Conservation (phyloP, 2,113 vertebrate genomes). For the Cacatua alba region DNA sequence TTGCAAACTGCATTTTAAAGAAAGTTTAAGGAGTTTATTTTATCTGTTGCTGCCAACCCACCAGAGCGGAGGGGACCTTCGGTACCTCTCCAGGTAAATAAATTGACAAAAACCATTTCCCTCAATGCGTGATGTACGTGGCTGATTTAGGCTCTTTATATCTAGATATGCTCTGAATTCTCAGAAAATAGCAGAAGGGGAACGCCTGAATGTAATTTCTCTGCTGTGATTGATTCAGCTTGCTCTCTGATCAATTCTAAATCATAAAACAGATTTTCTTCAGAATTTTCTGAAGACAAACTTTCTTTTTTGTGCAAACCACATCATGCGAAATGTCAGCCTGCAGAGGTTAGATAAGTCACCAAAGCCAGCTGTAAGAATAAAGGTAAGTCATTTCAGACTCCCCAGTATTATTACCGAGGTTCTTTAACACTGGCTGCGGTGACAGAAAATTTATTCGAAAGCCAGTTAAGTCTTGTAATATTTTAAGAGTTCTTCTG, state of each 20-base stretch:
- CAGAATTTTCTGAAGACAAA: not conserved
- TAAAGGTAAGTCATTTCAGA: not conserved
- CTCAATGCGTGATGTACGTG: accelerated
- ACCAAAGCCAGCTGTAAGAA: not conserved
- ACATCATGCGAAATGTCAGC: not conserved
- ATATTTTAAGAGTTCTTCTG: not conserved
- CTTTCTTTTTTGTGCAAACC: not conserved
- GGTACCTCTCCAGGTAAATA: not conserved
- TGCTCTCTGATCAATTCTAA: not conserved
- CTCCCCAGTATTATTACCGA: not conserved
- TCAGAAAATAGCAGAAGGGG: not conserved
- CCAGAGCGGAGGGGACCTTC: not conserved
- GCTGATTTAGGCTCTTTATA: not conserved
- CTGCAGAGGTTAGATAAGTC: slow-evolving; percentile 5
- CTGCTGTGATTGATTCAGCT: not conserved
- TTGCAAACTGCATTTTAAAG: not conserved
- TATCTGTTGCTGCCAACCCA: not conserved
- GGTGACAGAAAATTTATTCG: not conserved
- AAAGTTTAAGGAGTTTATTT: not conserved
- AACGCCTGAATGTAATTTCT: not conserved
- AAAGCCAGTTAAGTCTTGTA: not conserved
- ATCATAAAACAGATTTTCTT: not conserved
- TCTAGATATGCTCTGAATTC: not conserved
- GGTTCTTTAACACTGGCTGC: not conserved
- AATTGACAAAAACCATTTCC: not conserved